Evolutionary conservation across 2,888 invertebrate species (phyloP).

Genomic region (Hyppa rectilinea): DNA sequence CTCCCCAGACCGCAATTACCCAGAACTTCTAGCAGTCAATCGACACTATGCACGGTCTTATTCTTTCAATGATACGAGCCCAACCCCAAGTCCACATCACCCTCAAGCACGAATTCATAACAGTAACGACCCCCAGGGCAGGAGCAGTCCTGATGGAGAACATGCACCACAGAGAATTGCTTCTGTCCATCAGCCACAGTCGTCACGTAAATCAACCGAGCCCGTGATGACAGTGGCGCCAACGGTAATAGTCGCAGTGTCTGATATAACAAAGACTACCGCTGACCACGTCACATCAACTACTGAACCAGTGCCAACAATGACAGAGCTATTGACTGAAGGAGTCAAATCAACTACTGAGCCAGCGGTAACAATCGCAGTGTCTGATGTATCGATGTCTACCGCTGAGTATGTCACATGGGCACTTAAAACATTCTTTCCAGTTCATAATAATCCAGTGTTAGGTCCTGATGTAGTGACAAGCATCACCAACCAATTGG

Average conservation of each 20-base stretch:
- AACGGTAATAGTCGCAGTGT: not conserved
- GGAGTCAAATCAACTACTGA: not conserved
- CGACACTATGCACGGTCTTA: not conserved
- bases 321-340: not conserved
- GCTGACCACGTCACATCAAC: not conserved
- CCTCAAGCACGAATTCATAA: not conserved
- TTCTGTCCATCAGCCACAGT: not conserved
- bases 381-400: not conserved
- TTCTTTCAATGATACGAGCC: not conserved
- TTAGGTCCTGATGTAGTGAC: not conserved
- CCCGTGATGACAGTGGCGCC: not conserved
- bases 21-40: not conserved
- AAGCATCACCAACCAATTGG: not conserved
- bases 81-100: not conserved
- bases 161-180: not conserved
- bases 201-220: not conserved
- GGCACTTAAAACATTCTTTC: not conserved
- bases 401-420: not conserved
- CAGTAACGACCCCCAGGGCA: not conserved
- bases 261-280: no score
- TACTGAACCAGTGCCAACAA: not conserved
- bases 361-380: not conserved
- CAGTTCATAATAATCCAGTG: not conserved
- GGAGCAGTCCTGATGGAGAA: not conserved
- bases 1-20: not conserved